A percentile compares a stretch with the other conserved stretches of the same genome.
Conservation (phyloP, 2,888 invertebrate species). For the Kuschelorhynchus macadamiae region DNA sequence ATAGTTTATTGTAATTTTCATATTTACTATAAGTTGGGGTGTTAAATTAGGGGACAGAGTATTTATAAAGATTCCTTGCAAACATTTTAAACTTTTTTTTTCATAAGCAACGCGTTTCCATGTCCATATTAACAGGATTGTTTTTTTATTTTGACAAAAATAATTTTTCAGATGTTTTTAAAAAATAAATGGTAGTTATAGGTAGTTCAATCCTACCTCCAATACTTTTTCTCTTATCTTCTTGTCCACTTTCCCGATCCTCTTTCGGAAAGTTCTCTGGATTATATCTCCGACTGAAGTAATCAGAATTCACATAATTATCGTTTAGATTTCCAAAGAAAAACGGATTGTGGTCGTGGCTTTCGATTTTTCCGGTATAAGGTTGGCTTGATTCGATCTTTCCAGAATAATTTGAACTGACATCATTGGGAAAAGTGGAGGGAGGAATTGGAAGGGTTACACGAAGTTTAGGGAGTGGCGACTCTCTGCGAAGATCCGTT, state of each 20-base stretch:
- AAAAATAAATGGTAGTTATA: too few species aligned
- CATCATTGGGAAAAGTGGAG: conserved; percentile 16
- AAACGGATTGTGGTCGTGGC: conserved; percentile 58
- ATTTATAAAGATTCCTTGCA: too few species aligned
- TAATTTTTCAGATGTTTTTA: too few species aligned
- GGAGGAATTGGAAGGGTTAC: conserved; percentile 30
- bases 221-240: not conserved
- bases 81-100: too few species aligned
- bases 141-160: too few species aligned
- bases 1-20: too few species aligned
- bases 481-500: conserved; percentile 5
- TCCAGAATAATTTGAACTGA: conserved; percentile 9
- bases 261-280: conserved; percentile 59
- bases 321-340: conserved; percentile 62
- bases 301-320: conserved; percentile 60
- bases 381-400: conserved; percentile 1
- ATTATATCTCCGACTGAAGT: conserved; percentile 62
- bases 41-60: too few species aligned
- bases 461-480: conserved; percentile 17
- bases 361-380: not conserved
- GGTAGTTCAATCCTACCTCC: not conserved
- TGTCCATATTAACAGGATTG: too few species aligned
- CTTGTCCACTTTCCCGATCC: conserved; percentile 8
- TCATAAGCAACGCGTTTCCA: too few species aligned
- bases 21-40: too few species aligned